phyloP scores from a whole-genome alignment of 2,888 invertebrate species.

The Mechanitis messenoides region DNA sequence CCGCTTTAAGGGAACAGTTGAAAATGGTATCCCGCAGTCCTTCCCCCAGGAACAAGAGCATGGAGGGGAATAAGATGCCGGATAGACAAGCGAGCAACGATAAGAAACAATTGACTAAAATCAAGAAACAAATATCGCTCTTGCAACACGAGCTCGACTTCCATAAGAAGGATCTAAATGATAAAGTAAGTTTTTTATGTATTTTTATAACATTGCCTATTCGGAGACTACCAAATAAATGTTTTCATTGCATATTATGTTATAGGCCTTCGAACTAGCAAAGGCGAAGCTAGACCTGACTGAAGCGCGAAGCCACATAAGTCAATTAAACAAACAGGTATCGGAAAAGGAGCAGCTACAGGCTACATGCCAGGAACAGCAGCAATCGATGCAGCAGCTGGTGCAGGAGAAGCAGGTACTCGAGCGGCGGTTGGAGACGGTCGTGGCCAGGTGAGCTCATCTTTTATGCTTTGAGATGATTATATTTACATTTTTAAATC shows the following conservation, averaged over 20 bases:
- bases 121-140: conserved; percentile 60
- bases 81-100: conserved; percentile 74
- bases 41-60: conserved; percentile 75
- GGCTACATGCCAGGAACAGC: conserved; percentile 23
- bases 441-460: conserved; percentile 43
- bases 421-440: conserved; percentile 41
- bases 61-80: conserved; percentile 69
- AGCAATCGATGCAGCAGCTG: conserved; percentile 39
- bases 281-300: conserved; percentile 69
- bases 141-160: conserved; percentile 68
- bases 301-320: conserved; percentile 61
- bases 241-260: background rate
- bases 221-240: background rate
- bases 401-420: conserved; percentile 44
- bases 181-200: conserved; percentile 49
- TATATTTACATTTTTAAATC: too few relatives aligned
- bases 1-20: conserved; percentile 62
- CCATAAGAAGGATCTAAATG: conserved; percentile 68
- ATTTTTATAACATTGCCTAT: background rate
- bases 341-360: conserved; percentile 45
- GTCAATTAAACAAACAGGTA: conserved; percentile 68
- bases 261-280: conserved; percentile 69
- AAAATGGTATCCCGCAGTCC: conserved; percentile 72
- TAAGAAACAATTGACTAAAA: conserved; percentile 76
- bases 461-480: background rate